These are phyloP conservation scores for Sinotaia quadrata DNA, from an alignment of 2,888 invertebrate species.

Conservation along the genomic window DNA sequence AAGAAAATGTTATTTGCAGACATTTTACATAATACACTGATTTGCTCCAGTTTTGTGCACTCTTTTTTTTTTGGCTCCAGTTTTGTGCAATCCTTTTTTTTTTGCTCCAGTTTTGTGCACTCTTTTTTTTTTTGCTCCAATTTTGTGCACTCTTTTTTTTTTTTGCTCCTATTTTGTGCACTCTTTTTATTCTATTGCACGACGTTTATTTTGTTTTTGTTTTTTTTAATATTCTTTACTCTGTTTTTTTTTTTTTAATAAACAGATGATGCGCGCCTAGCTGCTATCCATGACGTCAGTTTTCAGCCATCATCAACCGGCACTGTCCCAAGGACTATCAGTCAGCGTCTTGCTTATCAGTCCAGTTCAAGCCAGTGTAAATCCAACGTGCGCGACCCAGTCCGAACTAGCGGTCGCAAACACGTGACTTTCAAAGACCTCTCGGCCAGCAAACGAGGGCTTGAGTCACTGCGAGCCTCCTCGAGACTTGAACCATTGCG, in stretches of 20 bases:
- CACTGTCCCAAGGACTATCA: neutral
- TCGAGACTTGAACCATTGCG: no score
- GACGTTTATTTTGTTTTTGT: neutral
- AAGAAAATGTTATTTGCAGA: no score
- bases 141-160: neutral
- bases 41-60: no score
- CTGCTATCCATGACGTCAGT: slow-evolving; percentile 34
- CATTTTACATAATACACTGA: no score
- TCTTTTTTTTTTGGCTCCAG: no score
- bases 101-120: no score
- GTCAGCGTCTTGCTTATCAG: no score
- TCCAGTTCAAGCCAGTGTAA: slow-evolving; percentile 28
- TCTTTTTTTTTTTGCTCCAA: no score
- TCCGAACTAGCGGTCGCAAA: slow-evolving; percentile 36
- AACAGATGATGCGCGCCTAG: slow-evolving; percentile 31
- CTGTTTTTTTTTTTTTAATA: neutral
- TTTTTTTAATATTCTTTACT: neutral
- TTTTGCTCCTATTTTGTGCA: neutral
- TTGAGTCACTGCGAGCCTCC: neutral
- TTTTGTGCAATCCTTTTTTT: no score
- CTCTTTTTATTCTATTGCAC: neutral
- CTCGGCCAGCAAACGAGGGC: slow-evolving; percentile 18
- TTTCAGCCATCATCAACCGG: slow-evolving; percentile 25
- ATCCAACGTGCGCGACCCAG: slow-evolving; percentile 36
- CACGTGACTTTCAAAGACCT: slow-evolving; percentile 45